phyloP scores from a whole-genome alignment of 2,888 invertebrate species.

The Macrosiphum euphorbiae region DNA sequence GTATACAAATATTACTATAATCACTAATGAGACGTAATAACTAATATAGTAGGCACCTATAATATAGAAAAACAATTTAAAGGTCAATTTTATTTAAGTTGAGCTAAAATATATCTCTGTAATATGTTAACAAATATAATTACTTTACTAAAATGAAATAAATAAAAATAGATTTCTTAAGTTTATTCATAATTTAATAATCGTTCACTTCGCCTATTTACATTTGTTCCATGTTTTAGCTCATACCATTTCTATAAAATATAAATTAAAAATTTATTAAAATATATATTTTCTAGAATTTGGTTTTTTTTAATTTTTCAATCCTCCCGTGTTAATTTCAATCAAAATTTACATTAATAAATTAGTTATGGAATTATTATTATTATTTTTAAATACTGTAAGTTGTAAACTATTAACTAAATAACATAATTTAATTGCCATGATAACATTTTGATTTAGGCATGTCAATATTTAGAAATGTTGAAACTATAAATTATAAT shows the following conservation, averaged over 20 bases:
- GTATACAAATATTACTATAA: not conserved
- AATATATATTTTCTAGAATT: not conserved
- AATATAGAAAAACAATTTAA: not conserved
- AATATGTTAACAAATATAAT: not conserved
- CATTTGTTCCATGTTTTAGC: not conserved
- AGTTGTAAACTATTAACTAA: not conserved
- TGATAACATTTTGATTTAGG: not conserved
- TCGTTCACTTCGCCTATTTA: not conserved
- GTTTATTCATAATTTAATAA: not conserved
- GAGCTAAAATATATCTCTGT: not conserved
- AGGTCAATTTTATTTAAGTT: not conserved
- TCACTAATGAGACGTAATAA: not conserved
- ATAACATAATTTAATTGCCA: not conserved
- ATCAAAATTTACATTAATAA: not conserved
- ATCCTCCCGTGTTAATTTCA: not conserved
- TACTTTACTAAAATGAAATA: not conserved
- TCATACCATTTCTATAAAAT: not conserved
- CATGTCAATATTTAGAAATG: not conserved
- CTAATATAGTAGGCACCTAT: not conserved
- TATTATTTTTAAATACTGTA: not conserved
- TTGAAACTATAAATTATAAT: not conserved
- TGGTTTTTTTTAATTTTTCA: not conserved
- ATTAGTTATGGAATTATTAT: not conserved
- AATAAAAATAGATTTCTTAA: not conserved
- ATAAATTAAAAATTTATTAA: not conserved